Evolutionary conservation across 2,113 vertebrate species (phyloP).

Genomic region (Oncorhynchus kisutch): DNA sequence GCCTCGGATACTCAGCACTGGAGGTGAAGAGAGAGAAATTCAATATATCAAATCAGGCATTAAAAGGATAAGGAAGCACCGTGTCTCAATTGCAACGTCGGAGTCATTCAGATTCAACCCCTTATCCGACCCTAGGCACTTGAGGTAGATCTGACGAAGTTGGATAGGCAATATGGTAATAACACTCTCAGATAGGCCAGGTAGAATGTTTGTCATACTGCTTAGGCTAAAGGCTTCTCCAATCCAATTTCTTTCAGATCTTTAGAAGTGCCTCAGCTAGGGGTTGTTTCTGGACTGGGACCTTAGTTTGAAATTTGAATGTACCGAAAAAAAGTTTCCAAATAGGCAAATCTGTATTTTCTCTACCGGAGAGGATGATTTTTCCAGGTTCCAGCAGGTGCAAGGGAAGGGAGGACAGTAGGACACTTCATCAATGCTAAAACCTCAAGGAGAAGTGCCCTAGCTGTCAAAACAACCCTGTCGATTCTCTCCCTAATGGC

Average conservation of each 20-base stretch:
- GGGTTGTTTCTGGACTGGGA: too few species aligned
- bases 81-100: background rate
- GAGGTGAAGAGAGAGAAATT: background rate
- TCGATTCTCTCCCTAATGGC: constrained; percentile 27
- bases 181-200: too few species aligned
- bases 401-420: constrained; percentile 3
- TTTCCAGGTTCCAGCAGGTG: constrained; percentile 3
- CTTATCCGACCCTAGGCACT: too few species aligned
- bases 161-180: too few species aligned
- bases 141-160: too few species aligned
- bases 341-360: background rate
- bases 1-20: constrained; percentile 84
- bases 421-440: constrained; percentile 40
- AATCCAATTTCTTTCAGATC: too few species aligned
- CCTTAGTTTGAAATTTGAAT: background rate
- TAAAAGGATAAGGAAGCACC: background rate
- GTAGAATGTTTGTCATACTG: too few species aligned
- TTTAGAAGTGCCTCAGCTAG: too few species aligned
- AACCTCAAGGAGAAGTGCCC: constrained; percentile 43
- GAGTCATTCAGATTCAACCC: background rate
- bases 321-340: background rate
- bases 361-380: background rate
- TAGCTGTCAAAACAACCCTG: constrained; percentile 52
- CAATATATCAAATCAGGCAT: background rate
- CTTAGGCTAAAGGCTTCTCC: too few species aligned